These are phyloP conservation scores for Plebejus argus DNA, from an alignment of 2,888 invertebrate species.

Conservation along the genomic window DNA sequence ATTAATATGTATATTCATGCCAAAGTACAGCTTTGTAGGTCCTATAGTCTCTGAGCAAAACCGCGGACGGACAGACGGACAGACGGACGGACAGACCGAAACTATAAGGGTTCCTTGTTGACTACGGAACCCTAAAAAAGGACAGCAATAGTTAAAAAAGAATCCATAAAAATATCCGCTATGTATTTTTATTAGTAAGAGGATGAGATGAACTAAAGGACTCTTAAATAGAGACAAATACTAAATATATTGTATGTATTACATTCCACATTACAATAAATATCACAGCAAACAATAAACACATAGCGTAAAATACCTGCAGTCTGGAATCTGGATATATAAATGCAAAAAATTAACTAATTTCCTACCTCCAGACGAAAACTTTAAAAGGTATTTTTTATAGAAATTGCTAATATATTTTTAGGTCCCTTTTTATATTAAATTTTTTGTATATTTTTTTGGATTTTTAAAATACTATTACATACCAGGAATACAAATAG, in stretches of 20 bases:
- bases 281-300: constrained; percentile 2
- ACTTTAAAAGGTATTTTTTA: neutral
- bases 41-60: no score
- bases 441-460: neutral
- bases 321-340: constrained; percentile 16
- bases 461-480: neutral
- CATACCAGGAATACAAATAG: neutral
- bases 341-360: constrained; percentile 6
- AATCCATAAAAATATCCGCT: neutral
- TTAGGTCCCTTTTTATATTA: neutral
- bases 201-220: neutral
- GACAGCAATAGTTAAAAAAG: neutral
- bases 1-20: no score
- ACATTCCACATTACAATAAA: neutral
- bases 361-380: constrained; percentile 8
- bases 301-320: neutral
- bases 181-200: neutral
- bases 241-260: no score
- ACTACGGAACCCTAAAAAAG: no score
- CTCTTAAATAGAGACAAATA: neutral
- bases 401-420: neutral
- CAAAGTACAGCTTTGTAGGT: no score
- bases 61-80: no score
- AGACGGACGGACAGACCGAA: no score
- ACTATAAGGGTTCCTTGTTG: no score